Conservation (phyloP, 2,113 vertebrate species). For the Melierax canorus region DNA sequence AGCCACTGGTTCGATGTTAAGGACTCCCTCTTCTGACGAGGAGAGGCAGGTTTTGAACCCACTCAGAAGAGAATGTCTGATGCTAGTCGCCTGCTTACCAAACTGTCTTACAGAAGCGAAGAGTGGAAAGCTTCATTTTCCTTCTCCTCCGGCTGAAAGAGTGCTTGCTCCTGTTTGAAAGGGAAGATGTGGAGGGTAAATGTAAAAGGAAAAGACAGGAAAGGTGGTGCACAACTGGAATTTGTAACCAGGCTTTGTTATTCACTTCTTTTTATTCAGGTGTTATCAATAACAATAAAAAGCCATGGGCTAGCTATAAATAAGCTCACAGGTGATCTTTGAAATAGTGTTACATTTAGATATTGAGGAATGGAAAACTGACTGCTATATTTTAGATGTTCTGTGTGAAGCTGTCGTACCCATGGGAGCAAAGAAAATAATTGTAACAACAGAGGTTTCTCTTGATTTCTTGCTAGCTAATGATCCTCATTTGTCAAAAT, state of each 20-base stretch:
- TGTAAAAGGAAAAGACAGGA: background rate
- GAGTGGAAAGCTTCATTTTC: background rate
- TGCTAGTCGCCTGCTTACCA: background rate
- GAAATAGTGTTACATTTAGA: background rate
- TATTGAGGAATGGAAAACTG: background rate
- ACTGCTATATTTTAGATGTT: background rate
- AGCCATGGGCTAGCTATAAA: background rate
- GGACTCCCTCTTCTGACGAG: background rate
- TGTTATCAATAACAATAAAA: background rate
- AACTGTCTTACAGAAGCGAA: background rate
- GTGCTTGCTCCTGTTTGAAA: background rate
- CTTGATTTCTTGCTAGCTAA: background rate
- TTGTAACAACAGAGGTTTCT: background rate
- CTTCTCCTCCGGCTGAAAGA: background rate
- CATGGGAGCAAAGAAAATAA: background rate
- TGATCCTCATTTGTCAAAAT: slow-evolving; percentile 5
- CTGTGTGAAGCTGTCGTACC: background rate
- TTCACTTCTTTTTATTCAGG: background rate
- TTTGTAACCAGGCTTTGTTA: background rate
- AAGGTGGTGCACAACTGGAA: background rate
- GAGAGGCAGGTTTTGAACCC: background rate
- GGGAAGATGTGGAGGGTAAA: background rate
- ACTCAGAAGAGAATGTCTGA: background rate
- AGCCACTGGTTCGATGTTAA: background rate
- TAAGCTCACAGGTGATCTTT: background rate